Evolutionary conservation across 2,113 vertebrate species (phyloP), one percentile per base, ranked within the genome.

Genomic region (Charadrius vociferus): DNA sequence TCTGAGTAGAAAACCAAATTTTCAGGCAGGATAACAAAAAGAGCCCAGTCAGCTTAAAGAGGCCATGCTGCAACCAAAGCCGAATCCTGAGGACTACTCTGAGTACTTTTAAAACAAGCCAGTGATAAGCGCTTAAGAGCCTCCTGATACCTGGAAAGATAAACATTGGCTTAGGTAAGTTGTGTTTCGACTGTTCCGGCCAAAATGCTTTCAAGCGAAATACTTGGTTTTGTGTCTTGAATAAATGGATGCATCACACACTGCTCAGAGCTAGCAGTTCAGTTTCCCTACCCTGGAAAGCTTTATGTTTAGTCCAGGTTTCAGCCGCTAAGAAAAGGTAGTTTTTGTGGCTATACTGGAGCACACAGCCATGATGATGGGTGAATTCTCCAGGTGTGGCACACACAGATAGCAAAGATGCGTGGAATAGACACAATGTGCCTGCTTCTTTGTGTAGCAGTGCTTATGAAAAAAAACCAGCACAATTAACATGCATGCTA

Each of bases 401-500:
- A 36, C 12, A 67, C 14, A 39, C 3, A 81, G 39, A 39, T 10
- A 59, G 8, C 17, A 61, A 55, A 15, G 21, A 29, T 52, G 1
- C 16, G 5, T 21, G 22, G 61, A 63, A 73, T 6, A 50, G 34
- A 36, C 4, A 43, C 9, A 29, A 6, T 13, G 24, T 11, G 4
- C 4, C 19, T 34, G 16, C 5, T 67, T 41, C 47, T 86, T 65
- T 49, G 13, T 12, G 23, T 14, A 79, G 24, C 23, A 20, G 2
- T n/a, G 19, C 7, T 59, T 36, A 41, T 49, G 21, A 41, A 62
- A 47, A 93, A 93, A 47, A 39, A 2, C 1, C 27, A 86, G 10
- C 61, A 18, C 14, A 66, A 78, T 41, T 45, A 50, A 59, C 0
- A 0, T 11, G 4, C 20, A 9, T 16, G 8, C 8, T 36, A 11